Evolutionary conservation across 53 echinoderm and acorn worm genomes (phyloP).

Genomic region (Astropecten irregularis): DNA sequence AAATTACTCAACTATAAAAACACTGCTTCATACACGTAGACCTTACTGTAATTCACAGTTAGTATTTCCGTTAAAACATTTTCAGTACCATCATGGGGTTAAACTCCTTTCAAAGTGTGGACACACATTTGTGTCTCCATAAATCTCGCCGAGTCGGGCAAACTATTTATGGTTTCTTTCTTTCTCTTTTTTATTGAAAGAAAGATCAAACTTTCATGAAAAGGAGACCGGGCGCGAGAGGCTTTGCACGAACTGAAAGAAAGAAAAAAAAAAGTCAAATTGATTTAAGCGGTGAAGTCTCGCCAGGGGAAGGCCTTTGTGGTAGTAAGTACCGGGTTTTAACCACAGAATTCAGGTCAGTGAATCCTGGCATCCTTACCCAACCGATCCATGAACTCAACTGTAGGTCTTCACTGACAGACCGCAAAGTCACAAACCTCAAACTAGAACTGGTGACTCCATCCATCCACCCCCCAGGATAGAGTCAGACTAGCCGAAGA

Average conservation of each 20-base stretch:
- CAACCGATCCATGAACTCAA: not conserved
- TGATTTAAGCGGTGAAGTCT: constrained; percentile 6
- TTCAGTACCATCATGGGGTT: not conserved
- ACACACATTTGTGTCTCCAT: not conserved
- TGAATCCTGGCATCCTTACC: not conserved
- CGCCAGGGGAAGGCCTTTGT: constrained; percentile 11
- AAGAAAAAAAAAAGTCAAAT: not conserved
- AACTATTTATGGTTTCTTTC: constrained; percentile 49
- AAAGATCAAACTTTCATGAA: too few relatives aligned
- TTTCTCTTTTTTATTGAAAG: not conserved
- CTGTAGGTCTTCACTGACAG: not conserved
- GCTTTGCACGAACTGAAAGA: too few relatives aligned
- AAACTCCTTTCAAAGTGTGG: too few relatives aligned
- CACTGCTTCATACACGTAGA: too few relatives aligned
- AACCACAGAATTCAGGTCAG: constrained; percentile 11
- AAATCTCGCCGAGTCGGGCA: not conserved
- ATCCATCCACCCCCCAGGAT: not conserved
- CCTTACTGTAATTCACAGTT: too few relatives aligned
- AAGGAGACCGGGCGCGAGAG: too few relatives aligned
- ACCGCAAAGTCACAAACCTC: not conserved
- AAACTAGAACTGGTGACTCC: not conserved
- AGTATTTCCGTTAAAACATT: not conserved
- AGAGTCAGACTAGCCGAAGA: too few relatives aligned
- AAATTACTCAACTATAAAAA: too few relatives aligned
- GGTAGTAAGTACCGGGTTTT: not conserved